phyloP scores from a whole-genome alignment of 2,888 invertebrate species.

The Cryptocheilus praepositus region DNA sequence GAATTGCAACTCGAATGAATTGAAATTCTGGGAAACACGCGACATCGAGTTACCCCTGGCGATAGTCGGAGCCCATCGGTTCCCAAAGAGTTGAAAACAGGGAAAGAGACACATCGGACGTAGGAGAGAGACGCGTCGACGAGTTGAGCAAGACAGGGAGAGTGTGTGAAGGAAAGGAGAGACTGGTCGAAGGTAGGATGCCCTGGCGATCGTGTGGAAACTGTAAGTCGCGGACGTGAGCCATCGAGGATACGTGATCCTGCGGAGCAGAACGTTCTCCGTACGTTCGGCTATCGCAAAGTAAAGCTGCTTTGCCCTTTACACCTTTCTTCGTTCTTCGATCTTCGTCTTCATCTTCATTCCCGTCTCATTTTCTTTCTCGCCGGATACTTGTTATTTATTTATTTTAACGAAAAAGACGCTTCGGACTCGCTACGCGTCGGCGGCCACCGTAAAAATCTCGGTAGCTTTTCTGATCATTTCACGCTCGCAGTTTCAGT shows the following conservation, averaged over 20 bases:
- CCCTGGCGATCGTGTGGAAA: constrained; percentile 51
- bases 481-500: no score
- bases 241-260: constrained; percentile 58
- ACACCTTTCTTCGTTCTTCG: constrained; percentile 2
- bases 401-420: no score
- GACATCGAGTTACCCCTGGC: constrained; percentile 11
- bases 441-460: no score
- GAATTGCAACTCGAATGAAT: constrained; percentile 20
- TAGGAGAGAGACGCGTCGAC: constrained; percentile 10
- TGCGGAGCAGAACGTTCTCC: constrained; percentile 32
- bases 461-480: no score
- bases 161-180: neutral
- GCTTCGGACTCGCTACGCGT: no score
- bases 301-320: constrained; percentile 36
- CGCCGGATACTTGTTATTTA: constrained; percentile 6
- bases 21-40: constrained; percentile 34
- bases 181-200: constrained; percentile 23
- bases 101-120: neutral
- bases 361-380: neutral
- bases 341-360: constrained; percentile 2
- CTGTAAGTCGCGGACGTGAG: constrained; percentile 58
- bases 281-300: constrained; percentile 36
- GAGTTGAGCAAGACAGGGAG: neutral
- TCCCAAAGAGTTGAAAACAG: neutral
- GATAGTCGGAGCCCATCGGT: constrained; percentile 16